Conservation (phyloP, 2,113 vertebrate species). For the Phylloscopus trochiloides region DNA sequence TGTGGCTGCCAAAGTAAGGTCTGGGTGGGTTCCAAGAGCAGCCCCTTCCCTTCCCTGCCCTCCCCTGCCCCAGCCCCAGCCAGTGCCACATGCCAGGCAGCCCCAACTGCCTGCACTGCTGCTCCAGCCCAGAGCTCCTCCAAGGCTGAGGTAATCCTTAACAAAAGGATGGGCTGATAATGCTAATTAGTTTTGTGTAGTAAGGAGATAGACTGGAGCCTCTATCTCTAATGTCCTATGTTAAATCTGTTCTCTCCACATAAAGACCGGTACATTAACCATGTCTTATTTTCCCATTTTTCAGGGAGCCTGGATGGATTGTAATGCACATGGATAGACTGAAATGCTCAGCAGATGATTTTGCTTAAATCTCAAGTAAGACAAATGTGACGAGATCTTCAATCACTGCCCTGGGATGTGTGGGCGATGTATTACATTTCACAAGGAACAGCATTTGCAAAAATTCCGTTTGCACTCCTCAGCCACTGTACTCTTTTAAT, state of each 20-base stretch:
- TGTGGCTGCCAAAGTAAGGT: not conserved
- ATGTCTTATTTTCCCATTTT: constrained; percentile 53
- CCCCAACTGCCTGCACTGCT: not conserved
- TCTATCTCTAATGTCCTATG: not conserved
- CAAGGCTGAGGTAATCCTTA: not conserved
- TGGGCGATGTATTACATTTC: constrained; percentile 10
- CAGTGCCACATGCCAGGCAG: not conserved
- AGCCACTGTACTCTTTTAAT: constrained; percentile 37
- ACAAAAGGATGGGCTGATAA: not conserved
- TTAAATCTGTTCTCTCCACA: constrained; percentile 51
- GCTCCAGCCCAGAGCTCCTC: not conserved
- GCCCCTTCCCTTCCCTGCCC: not conserved
- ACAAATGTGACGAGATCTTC: constrained; percentile 51
- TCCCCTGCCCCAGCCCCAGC: not conserved
- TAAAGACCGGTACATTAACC: constrained; percentile 51
- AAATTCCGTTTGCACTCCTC: constrained; percentile 9
- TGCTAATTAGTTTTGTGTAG: not conserved
- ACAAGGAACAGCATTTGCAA: constrained; percentile 25
- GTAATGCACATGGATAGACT: constrained; percentile 30
- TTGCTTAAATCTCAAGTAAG: constrained; percentile 65
- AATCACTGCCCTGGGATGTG: constrained; percentile 36
- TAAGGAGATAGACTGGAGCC: constrained; percentile 15
- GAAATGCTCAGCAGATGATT: constrained; percentile 65
- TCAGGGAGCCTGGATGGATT: constrained; percentile 59
- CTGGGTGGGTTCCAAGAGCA: not conserved